Base-by-base conservation (phyloP, 1,140 invertebrate species). In the Whitmania pigra region DNA sequence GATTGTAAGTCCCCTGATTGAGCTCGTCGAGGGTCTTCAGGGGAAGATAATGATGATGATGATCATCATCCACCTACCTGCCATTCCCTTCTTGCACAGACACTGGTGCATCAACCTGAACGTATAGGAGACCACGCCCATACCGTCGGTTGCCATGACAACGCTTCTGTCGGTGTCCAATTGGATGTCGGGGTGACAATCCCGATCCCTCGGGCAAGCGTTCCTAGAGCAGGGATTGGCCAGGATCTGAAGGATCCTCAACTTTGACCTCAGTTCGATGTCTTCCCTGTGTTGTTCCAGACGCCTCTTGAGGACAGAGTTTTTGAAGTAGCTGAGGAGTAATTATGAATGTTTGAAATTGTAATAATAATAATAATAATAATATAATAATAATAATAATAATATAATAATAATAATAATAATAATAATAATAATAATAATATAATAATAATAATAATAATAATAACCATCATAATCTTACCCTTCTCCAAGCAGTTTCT, bases 1-100 rank as follows among this genome's bases (percentile, higher is more conserved):
- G 86, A 11, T 87, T 83, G 80, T 97, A 96, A 53, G 89, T 86
- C 5, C 94, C 94, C 29, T 90, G 87, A 80, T 97, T 92, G 17
- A 95, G 83, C 22, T 89, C 86, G 0, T 90, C 88, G 20, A 89
- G 84, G 0, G 92, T 91, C 43, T 49, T 0, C 31, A 49, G 43
- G 13, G 9, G 43, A 49, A 49, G 43, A 17, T 49, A 13, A 49
- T 49, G 43, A 49, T 49, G 43, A 49, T 49, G 43, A 49, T 49
- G 43, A 49, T 49, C 43, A 49, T 49, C 57, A 53, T 22, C 20
- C 69, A 83, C 76, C 87, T 87, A 73, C 90, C 90, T 20, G 86
- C 87, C 79, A 87, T 92, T 0, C 92, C 92, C 75, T 89, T 86
- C 75, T 88, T 86, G 80, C 93, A 96, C 36, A 85, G 84, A 81